phyloP scores from a whole-genome alignment of 1,140 invertebrate genomes.

The Adoxophyes honmai region DNA sequence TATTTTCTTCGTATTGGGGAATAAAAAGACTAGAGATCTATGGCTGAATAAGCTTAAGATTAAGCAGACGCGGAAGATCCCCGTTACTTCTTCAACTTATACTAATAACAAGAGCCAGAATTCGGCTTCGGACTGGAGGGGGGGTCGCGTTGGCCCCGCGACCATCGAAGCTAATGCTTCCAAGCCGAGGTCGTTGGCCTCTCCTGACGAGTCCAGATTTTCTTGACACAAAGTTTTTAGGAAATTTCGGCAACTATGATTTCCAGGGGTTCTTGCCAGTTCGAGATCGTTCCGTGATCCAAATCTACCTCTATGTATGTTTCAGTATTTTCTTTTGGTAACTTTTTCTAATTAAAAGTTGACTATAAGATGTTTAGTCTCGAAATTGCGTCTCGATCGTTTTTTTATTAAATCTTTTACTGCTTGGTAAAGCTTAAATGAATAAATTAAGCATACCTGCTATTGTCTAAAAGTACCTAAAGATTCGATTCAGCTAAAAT shows the following conservation, averaged over 20 bases:
- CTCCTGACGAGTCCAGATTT: conserved; percentile 54
- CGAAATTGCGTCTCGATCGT: background rate
- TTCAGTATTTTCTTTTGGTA: conserved; percentile 5
- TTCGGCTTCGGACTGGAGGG: conserved; percentile 34
- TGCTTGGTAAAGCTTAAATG: no score
- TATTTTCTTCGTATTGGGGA: conserved; percentile 74
- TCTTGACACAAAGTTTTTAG: conserved; percentile 40
- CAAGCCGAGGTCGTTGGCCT: conserved; percentile 53
- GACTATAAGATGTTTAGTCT: conserved; percentile 1
- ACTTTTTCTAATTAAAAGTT: conserved; percentile 11
- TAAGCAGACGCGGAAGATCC: conserved; percentile 64
- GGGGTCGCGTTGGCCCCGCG: conserved; percentile 21
- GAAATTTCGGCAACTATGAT: conserved; percentile 19
- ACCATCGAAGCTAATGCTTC: conserved; percentile 41
- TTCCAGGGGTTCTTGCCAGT: conserved; percentile 11
- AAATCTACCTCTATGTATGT: background rate
- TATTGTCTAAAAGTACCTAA: no score
- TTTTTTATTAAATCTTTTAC: no score
- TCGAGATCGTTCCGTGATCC: background rate
- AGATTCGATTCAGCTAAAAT: no score
- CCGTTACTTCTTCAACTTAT: conserved; percentile 67
- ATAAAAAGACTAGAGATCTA: conserved; percentile 73
- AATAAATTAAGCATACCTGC: no score
- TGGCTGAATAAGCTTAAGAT: conserved; percentile 73
- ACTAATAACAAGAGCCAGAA: conserved; percentile 45